phyloP scores from a whole-genome alignment of 2,797 vertebrate genomes.

The Australoheros facetus region DNA sequence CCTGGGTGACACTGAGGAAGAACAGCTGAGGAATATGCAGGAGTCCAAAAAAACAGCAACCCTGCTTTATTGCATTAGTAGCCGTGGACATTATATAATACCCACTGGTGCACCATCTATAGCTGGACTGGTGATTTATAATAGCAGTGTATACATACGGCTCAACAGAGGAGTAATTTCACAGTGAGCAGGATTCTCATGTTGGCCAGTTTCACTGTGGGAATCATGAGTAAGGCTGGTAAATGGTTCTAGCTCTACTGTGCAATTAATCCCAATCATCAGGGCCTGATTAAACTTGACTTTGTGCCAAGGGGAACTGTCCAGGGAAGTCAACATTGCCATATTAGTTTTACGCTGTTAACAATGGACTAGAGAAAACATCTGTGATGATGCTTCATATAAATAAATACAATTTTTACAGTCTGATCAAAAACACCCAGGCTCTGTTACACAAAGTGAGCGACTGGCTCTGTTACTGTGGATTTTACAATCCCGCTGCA shows the following conservation, averaged over 20 bases:
- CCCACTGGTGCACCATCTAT: constrained; percentile 35
- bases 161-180: constrained; percentile 30
- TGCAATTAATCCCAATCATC: constrained; percentile 48
- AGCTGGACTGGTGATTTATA: constrained; percentile 38
- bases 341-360: constrained; percentile 17
- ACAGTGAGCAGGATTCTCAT: constrained; percentile 35
- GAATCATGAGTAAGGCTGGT: constrained; percentile 31
- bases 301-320: neutral
- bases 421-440: constrained; percentile 1
- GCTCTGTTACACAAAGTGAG: neutral
- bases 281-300: neutral
- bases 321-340: constrained; percentile 31
- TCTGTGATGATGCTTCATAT: neutral
- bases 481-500: neutral
- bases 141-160: constrained; percentile 28
- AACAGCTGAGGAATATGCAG: constrained; percentile 71
- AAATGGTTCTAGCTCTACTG: constrained; percentile 17
- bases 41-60: constrained; percentile 33
- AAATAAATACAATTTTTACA: neutral
- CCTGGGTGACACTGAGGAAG: constrained; percentile 58
- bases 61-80: constrained; percentile 55
- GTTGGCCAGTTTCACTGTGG: constrained; percentile 22
- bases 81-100: constrained; percentile 64
- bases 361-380: neutral
- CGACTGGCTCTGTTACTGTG: neutral